A percentile compares a stretch with the other conserved stretches of the same genome.
Evolutionary conservation across 1,140 invertebrate species (phyloP).

Genomic region (Drosophila micromelanica): DNA sequence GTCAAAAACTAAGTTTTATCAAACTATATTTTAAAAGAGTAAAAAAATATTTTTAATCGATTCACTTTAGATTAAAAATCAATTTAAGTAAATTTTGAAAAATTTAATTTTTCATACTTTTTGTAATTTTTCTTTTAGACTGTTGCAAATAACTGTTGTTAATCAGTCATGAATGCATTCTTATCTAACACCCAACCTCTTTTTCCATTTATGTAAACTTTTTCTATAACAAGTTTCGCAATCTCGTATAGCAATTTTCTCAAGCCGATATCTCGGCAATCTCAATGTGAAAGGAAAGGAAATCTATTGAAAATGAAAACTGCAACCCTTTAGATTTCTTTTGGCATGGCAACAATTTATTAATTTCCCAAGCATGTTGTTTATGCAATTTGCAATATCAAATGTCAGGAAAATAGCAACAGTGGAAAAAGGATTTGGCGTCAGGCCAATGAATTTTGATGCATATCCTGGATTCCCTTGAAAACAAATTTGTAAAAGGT

Average conservation of each 20-base stretch:
- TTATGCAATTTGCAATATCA: conserved; percentile 79
- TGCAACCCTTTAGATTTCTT: conserved; percentile 48
- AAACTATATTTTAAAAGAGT: too few species aligned
- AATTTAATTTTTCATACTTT: too few species aligned
- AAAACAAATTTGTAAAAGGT: conserved; percentile 10
- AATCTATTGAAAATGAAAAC: neutral
- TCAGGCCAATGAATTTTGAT: conserved; percentile 48
- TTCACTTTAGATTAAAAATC: too few species aligned
- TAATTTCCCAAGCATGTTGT: conserved; percentile 74
- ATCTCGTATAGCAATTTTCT: conserved; percentile 28
- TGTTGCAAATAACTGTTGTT: too few species aligned
- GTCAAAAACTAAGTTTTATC: too few species aligned
- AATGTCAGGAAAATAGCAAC: conserved; percentile 65
- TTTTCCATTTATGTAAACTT: conserved; percentile 3
- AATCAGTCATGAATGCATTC: too few species aligned
- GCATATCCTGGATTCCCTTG: conserved; percentile 25
- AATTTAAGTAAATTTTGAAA: too few species aligned
- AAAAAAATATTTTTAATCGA: too few species aligned
- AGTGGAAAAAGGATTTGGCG: conserved; percentile 56
- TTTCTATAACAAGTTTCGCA: conserved; percentile 30
- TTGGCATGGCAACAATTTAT: conserved; percentile 61
- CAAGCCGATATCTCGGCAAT: conserved; percentile 33
- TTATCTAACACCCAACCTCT: too few species aligned
- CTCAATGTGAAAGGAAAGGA: conserved; percentile 1
- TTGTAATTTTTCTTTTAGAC: too few species aligned